Percentiles rank a stretch among this genome's conserved stretches.
phyloP scores from a whole-genome alignment of 1,140 invertebrate genomes.

The Lamellibrachia luymesi region DNA sequence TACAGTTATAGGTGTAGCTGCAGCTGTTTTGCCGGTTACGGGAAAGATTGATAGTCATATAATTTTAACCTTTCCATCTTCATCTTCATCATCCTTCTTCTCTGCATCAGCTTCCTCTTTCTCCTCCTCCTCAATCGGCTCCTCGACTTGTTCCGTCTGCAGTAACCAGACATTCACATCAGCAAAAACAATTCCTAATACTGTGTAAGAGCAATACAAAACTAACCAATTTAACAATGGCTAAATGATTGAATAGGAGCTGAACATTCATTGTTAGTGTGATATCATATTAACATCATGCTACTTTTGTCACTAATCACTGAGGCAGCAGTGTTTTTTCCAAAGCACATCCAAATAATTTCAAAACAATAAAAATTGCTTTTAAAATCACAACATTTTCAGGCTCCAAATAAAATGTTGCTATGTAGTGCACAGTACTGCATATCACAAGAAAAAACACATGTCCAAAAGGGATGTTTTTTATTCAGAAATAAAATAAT shows the following conservation, averaged over 20 bases:
- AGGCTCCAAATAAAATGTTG: too few relatives aligned
- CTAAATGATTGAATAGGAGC: too few relatives aligned
- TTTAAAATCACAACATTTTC: too few relatives aligned
- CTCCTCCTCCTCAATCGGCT: conserved; percentile 58
- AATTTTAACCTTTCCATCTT: conserved; percentile 51
- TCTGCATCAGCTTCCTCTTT: conserved; percentile 63
- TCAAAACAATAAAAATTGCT: too few relatives aligned
- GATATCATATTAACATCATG: too few relatives aligned
- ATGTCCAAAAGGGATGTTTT: neutral
- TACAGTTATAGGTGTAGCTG: conserved; percentile 20
- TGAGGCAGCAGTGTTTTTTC: too few relatives aligned
- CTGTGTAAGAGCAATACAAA: neutral
- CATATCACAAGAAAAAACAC: conserved; percentile 4
- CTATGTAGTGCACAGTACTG: too few relatives aligned
- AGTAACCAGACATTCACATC: conserved; percentile 7
- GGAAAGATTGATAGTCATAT: conserved; percentile 47
- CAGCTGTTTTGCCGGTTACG: conserved; percentile 60
- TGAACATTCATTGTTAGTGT: too few relatives aligned
- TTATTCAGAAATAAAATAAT: neutral
- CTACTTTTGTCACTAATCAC: too few relatives aligned
- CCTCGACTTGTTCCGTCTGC: conserved; percentile 68
- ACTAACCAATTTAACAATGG: too few relatives aligned
- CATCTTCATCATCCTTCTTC: conserved; percentile 57
- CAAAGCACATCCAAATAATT: too few relatives aligned
- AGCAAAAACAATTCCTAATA: neutral